Conservation (phyloP, 2,888 invertebrate species). For the Sicus ferrugineus region DNA sequence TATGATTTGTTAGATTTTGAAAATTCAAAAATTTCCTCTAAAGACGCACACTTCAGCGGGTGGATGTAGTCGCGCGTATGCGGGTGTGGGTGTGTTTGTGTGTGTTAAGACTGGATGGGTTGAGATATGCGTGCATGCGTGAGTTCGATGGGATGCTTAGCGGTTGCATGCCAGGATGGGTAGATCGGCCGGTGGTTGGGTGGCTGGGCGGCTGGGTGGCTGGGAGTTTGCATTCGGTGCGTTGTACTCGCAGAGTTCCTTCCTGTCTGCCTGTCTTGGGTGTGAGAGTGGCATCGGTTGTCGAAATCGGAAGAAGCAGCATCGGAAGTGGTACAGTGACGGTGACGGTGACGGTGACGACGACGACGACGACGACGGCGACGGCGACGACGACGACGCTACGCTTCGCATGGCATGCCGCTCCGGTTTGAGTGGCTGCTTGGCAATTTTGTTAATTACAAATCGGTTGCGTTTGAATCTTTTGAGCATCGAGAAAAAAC, state of each 20-base stretch:
- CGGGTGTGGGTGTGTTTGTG: slow-evolving; percentile 38
- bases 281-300: slow-evolving; percentile 6
- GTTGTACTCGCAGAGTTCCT: too few relatives aligned
- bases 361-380: too few relatives aligned
- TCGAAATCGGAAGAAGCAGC: not conserved
- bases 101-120: not conserved
- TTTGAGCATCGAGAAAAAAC: slow-evolving; percentile 23
- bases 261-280: slow-evolving; percentile 13
- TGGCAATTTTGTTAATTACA: slow-evolving; percentile 65
- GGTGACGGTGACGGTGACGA: too few relatives aligned
- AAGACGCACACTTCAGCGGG: slow-evolving; percentile 30
- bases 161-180: not conserved
- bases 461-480: slow-evolving; percentile 50
- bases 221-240: too few relatives aligned
- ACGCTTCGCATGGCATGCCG: too few relatives aligned
- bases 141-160: not conserved
- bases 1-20: slow-evolving; percentile 36
- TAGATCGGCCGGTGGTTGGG: slow-evolving; percentile 9
- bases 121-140: not conserved
- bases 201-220: not conserved
- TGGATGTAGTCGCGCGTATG: slow-evolving; percentile 27
- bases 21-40: slow-evolving; percentile 34
- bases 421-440: slow-evolving; percentile 54
- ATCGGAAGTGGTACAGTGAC: too few relatives aligned
- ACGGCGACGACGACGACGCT: too few relatives aligned